A percentile compares a stretch with the other conserved stretches of the same genome.
These are phyloP conservation scores for Hydractinia symbiolongicarpus DNA, from an alignment of 30 jellyfish, hydroid and myxozoan species.

Conservation along the genomic window DNA sequence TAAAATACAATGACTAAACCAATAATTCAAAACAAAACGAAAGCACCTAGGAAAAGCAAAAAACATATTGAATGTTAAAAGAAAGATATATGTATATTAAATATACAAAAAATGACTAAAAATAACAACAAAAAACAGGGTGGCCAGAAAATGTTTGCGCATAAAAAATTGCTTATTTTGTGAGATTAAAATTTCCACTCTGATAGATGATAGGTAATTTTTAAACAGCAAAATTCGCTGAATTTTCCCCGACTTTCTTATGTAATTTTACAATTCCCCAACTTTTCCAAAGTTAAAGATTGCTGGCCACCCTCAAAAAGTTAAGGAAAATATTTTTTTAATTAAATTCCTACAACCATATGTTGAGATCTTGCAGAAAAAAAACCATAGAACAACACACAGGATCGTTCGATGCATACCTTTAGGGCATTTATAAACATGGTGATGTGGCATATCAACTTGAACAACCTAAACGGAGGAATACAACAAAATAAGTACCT, in stretches of 20 bases:
- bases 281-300: too few species aligned
- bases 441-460: conserved; percentile 46
- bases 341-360: too few species aligned
- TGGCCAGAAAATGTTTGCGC: too few species aligned
- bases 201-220: background rate
- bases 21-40: too few species aligned
- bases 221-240: too few species aligned
- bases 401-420: background rate
- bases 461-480: conserved; percentile 17
- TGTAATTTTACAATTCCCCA: too few species aligned
- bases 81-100: background rate
- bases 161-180: background rate
- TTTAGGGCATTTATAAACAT: conserved; percentile 40
- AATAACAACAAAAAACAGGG: background rate
- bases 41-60: background rate
- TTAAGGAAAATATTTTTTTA: too few species aligned
- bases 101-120: background rate
- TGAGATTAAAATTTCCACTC: background rate
- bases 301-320: too few species aligned
- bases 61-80: background rate
- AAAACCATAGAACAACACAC: too few species aligned
- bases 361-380: too few species aligned
- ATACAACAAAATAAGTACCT: background rate
- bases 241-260: too few species aligned
- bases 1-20: too few species aligned